Evolutionary conservation across 2,888 invertebrate genomes (phyloP), one percentile per base, ranked within the genome.

Genomic region (Lydus trimaculatus): DNA sequence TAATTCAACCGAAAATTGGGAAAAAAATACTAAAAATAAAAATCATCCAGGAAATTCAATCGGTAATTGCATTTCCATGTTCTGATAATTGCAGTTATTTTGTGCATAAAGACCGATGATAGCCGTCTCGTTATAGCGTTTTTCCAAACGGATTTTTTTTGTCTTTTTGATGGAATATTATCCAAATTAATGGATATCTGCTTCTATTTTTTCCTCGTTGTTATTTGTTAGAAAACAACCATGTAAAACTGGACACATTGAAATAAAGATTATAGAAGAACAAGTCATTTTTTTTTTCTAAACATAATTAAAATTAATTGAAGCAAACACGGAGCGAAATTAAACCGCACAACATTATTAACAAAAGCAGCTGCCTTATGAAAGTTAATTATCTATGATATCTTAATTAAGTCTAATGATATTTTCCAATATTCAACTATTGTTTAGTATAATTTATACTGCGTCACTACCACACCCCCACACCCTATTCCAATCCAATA

Each of bases 321-420:
- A 36, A 36, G 59, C 52, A 60, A 64, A 59, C 65, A 58, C 31
- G 31, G 43, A 33, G 63, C 43, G 48, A 39, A 65, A 59, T 64
- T 61, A 61, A 48, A 52, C 61, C 23, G 58, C 63, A 69, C 65
- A 65, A 69, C 63, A 61, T 58, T 31, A 61, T 48, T 52, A 59
- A 60, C 56, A 61, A 52, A 65, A 64, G 60, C 70, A 67, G 67
- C 70, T 70, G 70, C 61, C 56, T 65, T 61, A 31, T 52, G 43
- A 63, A 70, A 67, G 58, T 67, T 70, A 70, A 70, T 70, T 70
- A 67, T 67, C 67, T 67, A 65, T 67, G 70, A 70, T 70, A 67
- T 70, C 70, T 70, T 70, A 70, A 70, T 70, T 70, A 70, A 70
- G 61, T 67, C 67, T 70, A 70, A 70, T 64, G 56, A 64, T 70